Percentiles rank a stretch among this genome's conserved stretches.
Evolutionary conservation across 2,113 vertebrate genomes (phyloP).

Genomic region (Xiphorhynchus elegans): DNA sequence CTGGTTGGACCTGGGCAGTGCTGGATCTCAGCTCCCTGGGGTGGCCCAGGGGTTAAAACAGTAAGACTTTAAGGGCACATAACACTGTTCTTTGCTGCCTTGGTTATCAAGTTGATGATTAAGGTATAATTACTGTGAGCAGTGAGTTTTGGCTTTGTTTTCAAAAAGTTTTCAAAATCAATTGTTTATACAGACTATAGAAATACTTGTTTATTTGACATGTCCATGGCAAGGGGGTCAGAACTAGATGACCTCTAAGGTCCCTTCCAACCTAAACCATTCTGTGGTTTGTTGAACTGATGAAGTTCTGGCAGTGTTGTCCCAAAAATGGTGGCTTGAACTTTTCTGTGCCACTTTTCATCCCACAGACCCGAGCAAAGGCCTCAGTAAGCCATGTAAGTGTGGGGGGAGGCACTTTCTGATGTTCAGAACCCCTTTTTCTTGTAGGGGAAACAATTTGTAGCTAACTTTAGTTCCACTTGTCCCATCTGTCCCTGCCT

Average conservation of each 20-base stretch:
- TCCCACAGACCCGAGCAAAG: not conserved
- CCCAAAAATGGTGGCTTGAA: not conserved
- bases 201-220: not conserved
- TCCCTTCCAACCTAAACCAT: not conserved
- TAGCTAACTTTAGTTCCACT: not conserved
- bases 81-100: not conserved
- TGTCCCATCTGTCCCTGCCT: not conserved
- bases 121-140: not conserved
- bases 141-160: not conserved
- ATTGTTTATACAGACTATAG: not conserved
- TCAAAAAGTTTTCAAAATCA: not conserved
- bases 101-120: accelerated
- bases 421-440: not conserved
- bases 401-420: not conserved
- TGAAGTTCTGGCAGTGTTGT: not conserved
- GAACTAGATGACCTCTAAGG: not conserved
- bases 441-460: not conserved
- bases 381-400: accelerated
- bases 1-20: accelerated
- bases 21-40: not conserved
- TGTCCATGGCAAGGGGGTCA: not conserved
- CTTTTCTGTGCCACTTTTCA: not conserved
- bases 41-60: not conserved
- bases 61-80: too few species aligned
- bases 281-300: not conserved